Evolutionary conservation across 2,888 invertebrate genomes (phyloP), one percentile per base, ranked within the genome.

Genomic region (Cheilosia scutellata): DNA sequence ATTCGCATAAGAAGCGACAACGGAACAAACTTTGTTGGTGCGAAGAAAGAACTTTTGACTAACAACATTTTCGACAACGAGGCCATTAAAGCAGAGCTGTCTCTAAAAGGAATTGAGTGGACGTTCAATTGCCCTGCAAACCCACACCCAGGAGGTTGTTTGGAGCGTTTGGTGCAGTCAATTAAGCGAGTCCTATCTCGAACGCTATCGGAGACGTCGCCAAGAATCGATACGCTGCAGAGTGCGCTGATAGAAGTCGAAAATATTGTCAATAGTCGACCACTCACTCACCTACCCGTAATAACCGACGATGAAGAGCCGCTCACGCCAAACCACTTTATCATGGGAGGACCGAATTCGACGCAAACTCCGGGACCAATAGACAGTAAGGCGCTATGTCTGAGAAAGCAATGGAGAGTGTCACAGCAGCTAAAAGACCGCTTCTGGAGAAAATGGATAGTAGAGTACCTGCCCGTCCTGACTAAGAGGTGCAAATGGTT

Each of bases 91-190:
- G n/a, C n/a, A n/a, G n/a, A n/a, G n/a, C n/a, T n/a, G n/a, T n/a
- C 40, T 40, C 11, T 13, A 5, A 60, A n/a, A 2, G 42, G 42
- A 9, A 42, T 60, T 9, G 42, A 42, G 4, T 44, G 60, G 42
- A 25, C 20, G 5, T 60, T 44, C 5, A 42, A 44, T 60, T 42
- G 42, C 82, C 84, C n/a, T n/a, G 27, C 33, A 2, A 79, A 87
- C 29, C 83, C 80, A 5, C 29, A 57, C 5, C 75, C 71, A 0
- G 86, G 82, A 7, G 87, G 79, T 13, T 66, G 68, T 16, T 87
- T 82, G 82, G 82, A 87, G 51, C 63, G 74, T 7, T 33, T 82
- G 29, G 72, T 87, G 2, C 72, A 63, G 29, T 57, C 42, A 2
- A 31, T 60, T 5, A 58, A 60, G 42, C 20, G 37, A 13, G 60